Percentiles rank a stretch among this genome's conserved stretches.
These are phyloP conservation scores for Drosophila melanica DNA, from an alignment of 1,140 invertebrate species.

Conservation along the genomic window DNA sequence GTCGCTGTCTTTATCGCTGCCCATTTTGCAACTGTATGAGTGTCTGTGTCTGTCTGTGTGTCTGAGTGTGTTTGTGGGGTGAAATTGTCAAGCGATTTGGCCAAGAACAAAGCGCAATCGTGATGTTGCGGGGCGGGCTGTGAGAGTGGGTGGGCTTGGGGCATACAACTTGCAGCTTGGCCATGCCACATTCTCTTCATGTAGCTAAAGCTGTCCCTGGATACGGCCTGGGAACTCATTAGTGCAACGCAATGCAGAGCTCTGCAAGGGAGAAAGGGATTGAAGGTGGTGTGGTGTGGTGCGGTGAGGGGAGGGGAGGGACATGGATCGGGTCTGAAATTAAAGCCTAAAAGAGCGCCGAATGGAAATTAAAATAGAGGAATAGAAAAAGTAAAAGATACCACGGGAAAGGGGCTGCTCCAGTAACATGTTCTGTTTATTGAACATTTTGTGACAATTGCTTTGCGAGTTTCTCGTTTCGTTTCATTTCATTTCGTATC, in stretches of 20 bases:
- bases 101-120: constrained; percentile 1
- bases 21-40: background rate
- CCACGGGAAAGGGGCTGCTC: background rate
- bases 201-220: background rate
- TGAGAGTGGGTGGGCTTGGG: too few relatives aligned
- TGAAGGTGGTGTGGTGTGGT: too few relatives aligned
- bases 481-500: constrained; percentile 12
- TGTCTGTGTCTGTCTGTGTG: background rate
- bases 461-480: constrained; percentile 28
- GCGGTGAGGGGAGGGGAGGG: background rate
- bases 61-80: background rate
- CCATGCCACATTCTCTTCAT: background rate
- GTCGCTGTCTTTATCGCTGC: background rate
- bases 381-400: constrained; percentile 1
- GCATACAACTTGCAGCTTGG: background rate
- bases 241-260: constrained; percentile 10
- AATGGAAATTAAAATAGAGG: constrained; percentile 41
- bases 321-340: background rate
- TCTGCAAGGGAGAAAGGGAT: background rate
- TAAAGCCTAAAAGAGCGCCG: constrained; percentile 18
- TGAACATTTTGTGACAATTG: constrained; percentile 72
- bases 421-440: constrained; percentile 54
- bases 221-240: constrained; percentile 7
- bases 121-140: background rate
- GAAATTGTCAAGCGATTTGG: constrained; percentile 18